Evolutionary conservation across 2,888 invertebrate species (phyloP).

Genomic region (Sylvicola cinctus): DNA sequence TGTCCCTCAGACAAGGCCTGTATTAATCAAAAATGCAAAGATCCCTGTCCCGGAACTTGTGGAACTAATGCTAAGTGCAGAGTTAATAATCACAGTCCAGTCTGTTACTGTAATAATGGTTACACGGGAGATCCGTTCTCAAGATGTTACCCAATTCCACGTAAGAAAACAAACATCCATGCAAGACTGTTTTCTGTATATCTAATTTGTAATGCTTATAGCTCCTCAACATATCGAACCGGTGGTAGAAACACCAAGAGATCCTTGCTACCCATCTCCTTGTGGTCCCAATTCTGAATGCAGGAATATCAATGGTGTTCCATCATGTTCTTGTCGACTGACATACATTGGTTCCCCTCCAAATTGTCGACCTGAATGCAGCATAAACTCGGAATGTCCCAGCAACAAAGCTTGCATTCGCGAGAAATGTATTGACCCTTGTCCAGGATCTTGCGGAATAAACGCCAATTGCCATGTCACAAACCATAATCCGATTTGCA

Average conservation of each 20-base stretch:
- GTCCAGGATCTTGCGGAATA: constrained; percentile 39
- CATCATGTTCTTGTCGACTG: constrained; percentile 45
- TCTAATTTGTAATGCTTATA: constrained; percentile 4
- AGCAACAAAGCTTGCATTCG: constrained; percentile 50
- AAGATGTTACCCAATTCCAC: constrained; percentile 26
- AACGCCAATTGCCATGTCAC: constrained; percentile 40
- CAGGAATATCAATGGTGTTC: constrained; percentile 27
- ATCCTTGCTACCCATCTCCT: constrained; percentile 51
- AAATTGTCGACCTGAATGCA: constrained; percentile 56
- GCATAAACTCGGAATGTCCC: constrained; percentile 48
- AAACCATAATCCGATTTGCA: constrained; percentile 47
- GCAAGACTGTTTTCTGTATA: constrained; percentile 3
- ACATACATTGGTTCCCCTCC: constrained; percentile 53
- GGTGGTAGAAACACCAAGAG: constrained; percentile 22
- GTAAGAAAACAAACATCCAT: constrained; percentile 14
- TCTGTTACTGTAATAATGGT: constrained; percentile 45
- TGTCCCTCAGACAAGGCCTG: constrained; percentile 51
- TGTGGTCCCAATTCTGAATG: constrained; percentile 60
- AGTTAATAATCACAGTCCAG: constrained; percentile 50
- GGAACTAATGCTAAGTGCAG: constrained; percentile 53
- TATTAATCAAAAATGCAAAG: constrained; percentile 46
- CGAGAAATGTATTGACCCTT: constrained; percentile 52
- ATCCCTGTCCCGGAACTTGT: constrained; percentile 62
- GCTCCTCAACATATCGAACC: constrained; percentile 8
- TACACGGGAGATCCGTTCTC: constrained; percentile 61